phyloP scores from a whole-genome alignment of 1,140 invertebrate species.

The Hirudo medicinalis region DNA sequence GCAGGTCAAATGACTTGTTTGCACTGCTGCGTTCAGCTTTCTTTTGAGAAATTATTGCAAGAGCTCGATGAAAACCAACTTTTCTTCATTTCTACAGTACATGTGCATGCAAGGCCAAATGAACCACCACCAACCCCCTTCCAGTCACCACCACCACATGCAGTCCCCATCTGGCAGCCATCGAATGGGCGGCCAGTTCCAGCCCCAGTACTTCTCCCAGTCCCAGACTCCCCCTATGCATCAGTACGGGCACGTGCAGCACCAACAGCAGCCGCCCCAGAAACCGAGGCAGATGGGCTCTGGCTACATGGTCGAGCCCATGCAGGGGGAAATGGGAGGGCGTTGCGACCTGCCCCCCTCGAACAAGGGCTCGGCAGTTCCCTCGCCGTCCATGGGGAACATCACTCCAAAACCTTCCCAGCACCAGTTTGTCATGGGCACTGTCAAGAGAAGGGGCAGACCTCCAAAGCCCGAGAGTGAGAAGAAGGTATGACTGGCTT shows the following conservation, averaged over 20 bases:
- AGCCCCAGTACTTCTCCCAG: slow-evolving; percentile 1
- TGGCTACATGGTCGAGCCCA: slow-evolving; percentile 1
- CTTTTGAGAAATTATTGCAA: neutral
- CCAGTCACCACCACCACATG: neutral
- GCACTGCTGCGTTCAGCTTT: too few species aligned
- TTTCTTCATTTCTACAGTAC: neutral
- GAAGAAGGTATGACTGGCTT: neutral
- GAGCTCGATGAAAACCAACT: neutral
- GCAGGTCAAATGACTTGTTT: too few species aligned
- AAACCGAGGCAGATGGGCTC: neutral
- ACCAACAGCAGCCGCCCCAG: neutral
- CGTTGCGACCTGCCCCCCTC: neutral
- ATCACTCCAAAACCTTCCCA: neutral
- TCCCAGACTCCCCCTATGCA: neutral
- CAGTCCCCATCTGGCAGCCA: neutral
- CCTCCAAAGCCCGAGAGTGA: slow-evolving; percentile 9
- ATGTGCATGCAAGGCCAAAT: slow-evolving; percentile 10
- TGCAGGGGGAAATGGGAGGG: neutral
- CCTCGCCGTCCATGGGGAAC: neutral
- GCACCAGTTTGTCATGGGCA: slow-evolving; percentile 9
- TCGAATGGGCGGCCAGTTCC: neutral
- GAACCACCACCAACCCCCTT: neutral
- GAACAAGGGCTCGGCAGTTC: neutral
- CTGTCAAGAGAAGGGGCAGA: neutral
- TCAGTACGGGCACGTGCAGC: neutral